Evolutionary conservation across 35 echinoderm and acorn worm genomes (phyloP), one percentile per base, ranked within the genome.

Genomic region (Lytechinus pictus): DNA sequence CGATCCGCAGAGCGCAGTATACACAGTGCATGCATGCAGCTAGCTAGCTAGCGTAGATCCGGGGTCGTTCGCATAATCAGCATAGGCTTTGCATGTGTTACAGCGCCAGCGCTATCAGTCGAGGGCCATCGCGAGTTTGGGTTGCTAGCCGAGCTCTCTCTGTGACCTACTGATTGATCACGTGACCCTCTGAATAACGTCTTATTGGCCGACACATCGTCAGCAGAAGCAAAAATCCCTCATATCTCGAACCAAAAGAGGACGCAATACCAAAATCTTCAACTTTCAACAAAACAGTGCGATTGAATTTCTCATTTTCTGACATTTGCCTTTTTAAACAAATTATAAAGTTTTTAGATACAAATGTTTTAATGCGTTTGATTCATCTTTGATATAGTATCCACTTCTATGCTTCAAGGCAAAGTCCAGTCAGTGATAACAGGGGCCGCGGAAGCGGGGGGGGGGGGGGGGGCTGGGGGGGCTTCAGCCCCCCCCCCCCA

Each of bases 41-140:
- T 44, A 44, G 33, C 33, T 44, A 44, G 33, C 33, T n/a, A 24
- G 16, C 6, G 66, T 79, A 79, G 19, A 79, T 5, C 56, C 56
- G 9, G 9, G 9, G 13, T 13, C 16, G 66, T 79, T 79, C 66
- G 66, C 66, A 90, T 90, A 90, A 90, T 90, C 88, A 52, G 88
- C 88, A 90, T 90, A 90, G 88, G 52, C 88, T 90, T 90, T 90
- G 88, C 88, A 90, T 90, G 88, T 90, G 88, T 90, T 90, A 90
- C 16, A 24, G 19, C n/a, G 19, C 6, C 88, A 44, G 88, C 88
- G 52, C 33, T 44, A 44, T 44, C 33, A 44, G 33, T 3, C 33
- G n/a, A 27, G 86, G 88, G 52, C 88, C 88, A 90, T 90, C 52
- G 88, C 88, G 3, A 33, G 88, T 90, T 90, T 90, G 88, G 88